Percentiles rank a stretch among this genome's conserved stretches.
phyloP scores from a whole-genome alignment of 1,140 invertebrate species.

The Heliconius himera region DNA sequence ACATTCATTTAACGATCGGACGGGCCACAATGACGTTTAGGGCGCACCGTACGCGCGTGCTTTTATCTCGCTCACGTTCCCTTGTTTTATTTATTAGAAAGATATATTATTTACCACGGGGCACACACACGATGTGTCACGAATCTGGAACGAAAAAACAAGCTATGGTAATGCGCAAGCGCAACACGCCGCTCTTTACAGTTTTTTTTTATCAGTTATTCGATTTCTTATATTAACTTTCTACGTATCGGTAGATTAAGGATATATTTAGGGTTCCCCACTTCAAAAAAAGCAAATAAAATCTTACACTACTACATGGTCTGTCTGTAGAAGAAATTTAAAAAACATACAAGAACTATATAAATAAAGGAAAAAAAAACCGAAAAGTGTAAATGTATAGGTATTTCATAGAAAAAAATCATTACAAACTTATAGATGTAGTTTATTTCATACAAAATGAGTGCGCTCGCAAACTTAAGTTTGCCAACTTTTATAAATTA shows the following conservation, averaged over 20 bases:
- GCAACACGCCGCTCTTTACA: conserved; percentile 62
- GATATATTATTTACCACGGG: conserved; percentile 79
- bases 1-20: conserved; percentile 76
- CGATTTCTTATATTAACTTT: conserved; percentile 33
- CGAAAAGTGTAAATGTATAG: too few species aligned
- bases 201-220: conserved; percentile 60
- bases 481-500: too few species aligned
- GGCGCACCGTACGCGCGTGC: conserved; percentile 65
- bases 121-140: conserved; percentile 78
- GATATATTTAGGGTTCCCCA: not conserved
- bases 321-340: too few species aligned
- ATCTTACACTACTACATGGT: too few species aligned
- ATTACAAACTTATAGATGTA: too few species aligned
- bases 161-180: conserved; percentile 73
- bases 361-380: too few species aligned
- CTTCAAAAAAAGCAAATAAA: too few species aligned
- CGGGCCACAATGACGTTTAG: conserved; percentile 70
- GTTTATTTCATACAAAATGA: too few species aligned
- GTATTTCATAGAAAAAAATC: too few species aligned
- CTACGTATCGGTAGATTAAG: conserved; percentile 20
- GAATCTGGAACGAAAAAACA: conserved; percentile 75
- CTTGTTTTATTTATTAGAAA: conserved; percentile 80
- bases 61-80: conserved; percentile 78
- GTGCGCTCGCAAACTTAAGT: too few species aligned
- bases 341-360: too few species aligned